Base-by-base conservation (phyloP, 2,888 invertebrate genomes). In the Oligia latruncula region DNA sequence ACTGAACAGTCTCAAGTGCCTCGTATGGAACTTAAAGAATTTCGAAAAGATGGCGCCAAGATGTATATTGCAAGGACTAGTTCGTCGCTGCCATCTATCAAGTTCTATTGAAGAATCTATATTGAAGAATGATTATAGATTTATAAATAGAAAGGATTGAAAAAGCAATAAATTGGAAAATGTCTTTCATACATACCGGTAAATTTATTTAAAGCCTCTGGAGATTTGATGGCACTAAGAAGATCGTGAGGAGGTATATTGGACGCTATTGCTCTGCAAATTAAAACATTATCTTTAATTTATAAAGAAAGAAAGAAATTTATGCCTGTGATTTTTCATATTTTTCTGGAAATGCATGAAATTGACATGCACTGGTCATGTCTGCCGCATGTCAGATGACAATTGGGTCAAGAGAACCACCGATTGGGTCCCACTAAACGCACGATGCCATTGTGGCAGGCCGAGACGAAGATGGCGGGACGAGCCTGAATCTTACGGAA, bases 221-320 rank as follows among this genome's bases (percentile, higher is more conserved):
- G 90, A 6, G 87, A 49, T 46, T 72, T 13, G 83, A 43, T 43
- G 89, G 71, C 11, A 76, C 81, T 20, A 81, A 65, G 0, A 40
- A 78, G 58, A 4, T 83, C 73, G 5, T 84, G 52, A 3, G 71
- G 46, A 0, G 86, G 68, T 80, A 92, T 93, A 15, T 90, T 89
- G 76, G 93, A 94, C 49, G 82, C 87, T 60, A 94, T 92, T 17
- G 94, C 95, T 83, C 96, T 96, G 84, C 23, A 88, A 88, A 71
- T 46, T 23, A 0, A 78, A 55, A 49, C 3, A 71, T 11, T 60
- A 49, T 52, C 29, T 5, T 49, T 23, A 35, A 29, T 49, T 49
- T 29, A 29, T 29, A 29, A 29, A 29, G 29, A 29, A 29, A 29
- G 29, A 29, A 29, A 29, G 29, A 29, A 29, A 29, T 29, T 29